Conservation (phyloP, 1,140 invertebrate genomes). For the Eupristina koningsbergeri region DNA sequence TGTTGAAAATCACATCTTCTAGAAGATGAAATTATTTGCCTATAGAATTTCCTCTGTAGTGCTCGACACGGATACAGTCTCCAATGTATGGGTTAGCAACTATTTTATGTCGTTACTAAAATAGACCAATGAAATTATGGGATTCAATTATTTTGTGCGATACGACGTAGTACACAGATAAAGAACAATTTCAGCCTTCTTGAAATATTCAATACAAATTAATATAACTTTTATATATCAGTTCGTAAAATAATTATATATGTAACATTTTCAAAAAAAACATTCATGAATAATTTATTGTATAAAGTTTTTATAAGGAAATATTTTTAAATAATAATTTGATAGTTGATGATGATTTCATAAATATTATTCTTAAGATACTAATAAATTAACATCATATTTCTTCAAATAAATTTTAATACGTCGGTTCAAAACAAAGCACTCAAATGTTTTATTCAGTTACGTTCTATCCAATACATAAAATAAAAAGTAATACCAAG, state of each 20-base stretch:
- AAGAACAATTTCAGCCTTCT: neutral
- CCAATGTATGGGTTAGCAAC: constrained; percentile 4
- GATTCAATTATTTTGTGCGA: neutral
- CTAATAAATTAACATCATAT: neutral
- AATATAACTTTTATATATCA: neutral
- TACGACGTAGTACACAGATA: neutral
- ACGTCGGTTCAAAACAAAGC: neutral
- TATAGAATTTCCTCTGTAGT: neutral
- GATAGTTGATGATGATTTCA: neutral
- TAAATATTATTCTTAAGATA: neutral
- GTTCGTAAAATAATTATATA: neutral
- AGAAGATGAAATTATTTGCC: constrained; percentile 8
- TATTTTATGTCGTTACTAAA: constrained; percentile 33
- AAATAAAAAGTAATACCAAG: neutral
- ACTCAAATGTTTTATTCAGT: neutral
- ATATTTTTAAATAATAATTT: no score
- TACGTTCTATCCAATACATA: neutral
- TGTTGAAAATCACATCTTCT: constrained; percentile 13
- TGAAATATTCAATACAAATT: neutral
- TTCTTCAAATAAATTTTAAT: neutral
- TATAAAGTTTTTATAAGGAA: no score
- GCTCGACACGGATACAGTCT: neutral
- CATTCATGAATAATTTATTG: no score
- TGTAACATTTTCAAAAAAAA: neutral
- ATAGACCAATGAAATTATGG: constrained; percentile 12